Evolutionary conservation across 2,113 vertebrate genomes (phyloP), one percentile per base, ranked within the genome.

Genomic region (Alligator sinensis): DNA sequence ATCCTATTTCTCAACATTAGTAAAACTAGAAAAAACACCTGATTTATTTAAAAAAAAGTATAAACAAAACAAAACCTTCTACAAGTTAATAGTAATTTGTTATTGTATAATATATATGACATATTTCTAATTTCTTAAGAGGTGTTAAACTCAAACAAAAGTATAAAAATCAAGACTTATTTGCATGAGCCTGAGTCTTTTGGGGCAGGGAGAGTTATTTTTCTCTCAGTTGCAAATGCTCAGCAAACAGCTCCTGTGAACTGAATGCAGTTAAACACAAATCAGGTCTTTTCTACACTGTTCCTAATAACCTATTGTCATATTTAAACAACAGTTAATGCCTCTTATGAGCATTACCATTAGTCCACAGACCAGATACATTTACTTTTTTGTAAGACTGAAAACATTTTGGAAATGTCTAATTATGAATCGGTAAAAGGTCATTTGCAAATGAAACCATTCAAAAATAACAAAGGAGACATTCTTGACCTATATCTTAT

Each of bases 371-470:
- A 61, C 5, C 74, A 34, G 4, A 82, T 86, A 54, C 27, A 85
- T 94, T 84, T 17, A 28, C 58, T 83, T 85, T 88, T 62, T 70
- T 5, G 17, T 93, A 47, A 75, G 79, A 80, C 18, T 86, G 92
- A 80, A 88, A 93, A 27, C 14, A 58, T 81, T 94, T 92, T 80
- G 75, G 86, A 92, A 96, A 94, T 60, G 25, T 16, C 14, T 95
- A 77, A 91, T 94, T 96, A 90, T 78, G 22, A 93, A 92, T 88
- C 79, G 70, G 34, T 6, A 70, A 96, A 96, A 97, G 94, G 94
- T 95, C 87, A 95, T 62, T 63, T 94, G 83, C 60, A 94, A 95
- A 97, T 88, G 22, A 92, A 83, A 91, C 11, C 74, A 62, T 72
- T 79, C 54, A 77, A 64, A 95, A 96, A 76, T 76, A 90, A 89